Percentiles rank a stretch among this genome's conserved stretches.
These are phyloP conservation scores for Scaptodrosophila latifasciaeformis DNA, from an alignment of 2,888 invertebrate species.

Conservation along the genomic window DNA sequence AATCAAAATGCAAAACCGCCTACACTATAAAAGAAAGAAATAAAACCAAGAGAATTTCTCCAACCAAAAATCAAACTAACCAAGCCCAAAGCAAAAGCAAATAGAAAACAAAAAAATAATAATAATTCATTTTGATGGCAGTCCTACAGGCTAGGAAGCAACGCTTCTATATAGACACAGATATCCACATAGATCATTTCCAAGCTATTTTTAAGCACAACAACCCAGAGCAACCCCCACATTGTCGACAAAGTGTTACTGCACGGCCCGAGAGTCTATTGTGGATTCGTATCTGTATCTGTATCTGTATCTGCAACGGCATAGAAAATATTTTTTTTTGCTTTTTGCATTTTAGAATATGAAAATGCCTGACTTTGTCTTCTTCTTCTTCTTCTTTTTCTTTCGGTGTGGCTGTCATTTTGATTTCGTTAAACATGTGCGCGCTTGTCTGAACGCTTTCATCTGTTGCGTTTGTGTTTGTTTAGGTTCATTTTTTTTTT, in stretches of 20 bases:
- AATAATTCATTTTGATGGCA: not conserved
- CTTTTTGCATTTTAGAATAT: too few relatives aligned
- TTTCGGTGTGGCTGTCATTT: slow-evolving; percentile 44
- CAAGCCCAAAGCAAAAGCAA: slow-evolving; percentile 2
- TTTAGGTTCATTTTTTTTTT: slow-evolving; percentile 26
- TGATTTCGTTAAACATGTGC: slow-evolving; percentile 58
- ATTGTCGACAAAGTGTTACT: slow-evolving; percentile 7
- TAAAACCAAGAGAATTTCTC: too few relatives aligned
- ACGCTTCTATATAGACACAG: slow-evolving; percentile 20
- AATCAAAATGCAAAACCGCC: slow-evolving; percentile 43
- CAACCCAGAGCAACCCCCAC: slow-evolving; percentile 24
- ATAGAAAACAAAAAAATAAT: too few relatives aligned
- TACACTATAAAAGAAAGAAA: slow-evolving; percentile 27
- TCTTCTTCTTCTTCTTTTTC: not conserved
- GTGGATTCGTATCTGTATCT: not conserved
- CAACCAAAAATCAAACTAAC: too few relatives aligned
- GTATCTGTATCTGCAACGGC: not conserved
- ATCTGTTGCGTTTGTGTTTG: slow-evolving; percentile 37
- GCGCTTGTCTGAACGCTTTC: slow-evolving; percentile 34
- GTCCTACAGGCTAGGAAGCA: slow-evolving; percentile 33
- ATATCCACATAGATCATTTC: slow-evolving; percentile 52
- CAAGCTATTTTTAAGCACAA: slow-evolving; percentile 54
- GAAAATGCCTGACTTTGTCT: not conserved
- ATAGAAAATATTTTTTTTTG: not conserved
- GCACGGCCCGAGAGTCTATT: not conserved